phyloP scores from a whole-genome alignment of 2,113 vertebrate genomes.

The Coryphaenoides rupestris region DNA sequence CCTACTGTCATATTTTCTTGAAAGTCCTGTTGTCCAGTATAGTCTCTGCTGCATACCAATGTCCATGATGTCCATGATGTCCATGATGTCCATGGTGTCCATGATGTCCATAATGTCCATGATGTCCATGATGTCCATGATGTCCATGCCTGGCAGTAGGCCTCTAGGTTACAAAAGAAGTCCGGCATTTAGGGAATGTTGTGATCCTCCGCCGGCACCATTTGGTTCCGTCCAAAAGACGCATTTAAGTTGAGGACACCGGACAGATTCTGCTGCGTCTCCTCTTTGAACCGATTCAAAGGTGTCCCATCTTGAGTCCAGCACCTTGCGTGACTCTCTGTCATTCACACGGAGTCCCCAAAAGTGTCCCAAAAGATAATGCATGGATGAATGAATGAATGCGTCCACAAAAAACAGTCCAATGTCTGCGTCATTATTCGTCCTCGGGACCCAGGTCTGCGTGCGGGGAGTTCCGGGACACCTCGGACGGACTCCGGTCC shows the following conservation, averaged over 20 bases:
- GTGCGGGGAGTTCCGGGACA: slow-evolving; percentile 65
- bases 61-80: too few species aligned
- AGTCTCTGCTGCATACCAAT: background rate
- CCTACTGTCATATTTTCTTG: background rate
- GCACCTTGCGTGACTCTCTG: background rate
- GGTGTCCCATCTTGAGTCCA: background rate
- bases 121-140: too few species aligned
- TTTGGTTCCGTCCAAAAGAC: too few species aligned
- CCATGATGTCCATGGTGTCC: too few species aligned
- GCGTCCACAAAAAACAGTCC: slow-evolving; percentile 1
- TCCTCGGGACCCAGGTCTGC: slow-evolving; percentile 81
- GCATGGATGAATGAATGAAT: too few species aligned
- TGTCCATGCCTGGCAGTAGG: too few species aligned
- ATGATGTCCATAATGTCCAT: too few species aligned
- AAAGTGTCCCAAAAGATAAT: slow-evolving; percentile 24
- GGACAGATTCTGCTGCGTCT: background rate
- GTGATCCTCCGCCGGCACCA: background rate
- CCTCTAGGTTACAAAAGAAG: background rate
- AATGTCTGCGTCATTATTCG: slow-evolving; percentile 47
- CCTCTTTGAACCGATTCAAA: background rate
- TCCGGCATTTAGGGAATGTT: slow-evolving; percentile 19
- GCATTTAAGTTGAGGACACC: too few species aligned
- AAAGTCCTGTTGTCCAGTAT: background rate
- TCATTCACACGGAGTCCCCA: background rate
- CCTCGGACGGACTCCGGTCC: slow-evolving; percentile 76